Percentiles rank a stretch among this genome's conserved stretches.
Conservation (phyloP, 2,797 vertebrate genomes). For the Heliangelus exortis region DNA sequence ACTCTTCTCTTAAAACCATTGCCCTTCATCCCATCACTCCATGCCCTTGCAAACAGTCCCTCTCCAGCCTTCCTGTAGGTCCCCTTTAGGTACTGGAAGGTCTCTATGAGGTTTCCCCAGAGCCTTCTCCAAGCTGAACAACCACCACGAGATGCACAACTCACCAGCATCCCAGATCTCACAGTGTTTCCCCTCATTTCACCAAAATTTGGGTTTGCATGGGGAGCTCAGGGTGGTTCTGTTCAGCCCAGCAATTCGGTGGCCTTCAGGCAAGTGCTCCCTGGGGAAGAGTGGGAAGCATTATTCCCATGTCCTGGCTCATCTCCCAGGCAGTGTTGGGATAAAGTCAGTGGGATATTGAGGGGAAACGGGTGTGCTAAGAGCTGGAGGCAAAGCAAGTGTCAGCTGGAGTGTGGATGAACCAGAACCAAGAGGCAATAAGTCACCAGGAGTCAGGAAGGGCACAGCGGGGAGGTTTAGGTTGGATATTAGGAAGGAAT, state of each 20-base stretch:
- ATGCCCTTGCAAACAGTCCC: too few species aligned
- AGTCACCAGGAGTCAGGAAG: conserved; percentile 26
- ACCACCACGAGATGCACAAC: neutral
- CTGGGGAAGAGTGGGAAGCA: neutral
- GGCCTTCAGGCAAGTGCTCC: neutral
- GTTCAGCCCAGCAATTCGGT: neutral
- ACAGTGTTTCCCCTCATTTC: neutral
- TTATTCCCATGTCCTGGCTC: conserved; percentile 4
- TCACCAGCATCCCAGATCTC: neutral
- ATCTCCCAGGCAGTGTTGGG: neutral
- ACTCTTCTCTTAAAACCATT: too few species aligned
- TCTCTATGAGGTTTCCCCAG: too few species aligned
- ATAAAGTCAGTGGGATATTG: conserved; percentile 24
- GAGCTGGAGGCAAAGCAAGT: conserved; percentile 14
- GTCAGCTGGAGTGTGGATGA: neutral
- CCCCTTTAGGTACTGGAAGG: too few species aligned
- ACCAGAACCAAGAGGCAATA: conserved; percentile 26
- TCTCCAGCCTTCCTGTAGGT: too few species aligned
- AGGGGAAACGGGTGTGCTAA: conserved; percentile 52
- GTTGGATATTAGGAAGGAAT: too few species aligned
- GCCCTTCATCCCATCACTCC: too few species aligned
- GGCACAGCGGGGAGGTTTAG: neutral
- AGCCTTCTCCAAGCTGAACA: too few species aligned
- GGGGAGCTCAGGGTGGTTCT: neutral
- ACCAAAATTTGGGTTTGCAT: neutral